These are phyloP conservation scores for Bucco capensis DNA, from an alignment of 2,113 vertebrate genomes.

Conservation along the genomic window DNA sequence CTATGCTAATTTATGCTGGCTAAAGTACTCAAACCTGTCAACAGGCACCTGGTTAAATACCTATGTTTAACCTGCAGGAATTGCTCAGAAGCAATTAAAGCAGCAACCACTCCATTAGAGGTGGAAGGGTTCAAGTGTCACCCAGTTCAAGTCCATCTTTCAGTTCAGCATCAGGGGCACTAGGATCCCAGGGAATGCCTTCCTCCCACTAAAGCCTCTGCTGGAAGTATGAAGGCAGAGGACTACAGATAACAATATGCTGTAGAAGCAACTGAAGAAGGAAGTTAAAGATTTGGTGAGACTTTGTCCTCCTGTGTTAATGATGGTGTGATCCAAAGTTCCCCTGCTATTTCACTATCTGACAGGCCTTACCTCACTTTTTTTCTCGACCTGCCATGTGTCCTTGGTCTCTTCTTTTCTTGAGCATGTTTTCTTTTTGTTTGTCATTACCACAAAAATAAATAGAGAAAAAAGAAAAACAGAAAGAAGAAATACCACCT, in stretches of 20 bases:
- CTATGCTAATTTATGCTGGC: slow-evolving; percentile 44
- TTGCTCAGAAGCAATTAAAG: slow-evolving; percentile 30
- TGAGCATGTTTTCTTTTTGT: background rate
- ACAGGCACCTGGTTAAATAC: slow-evolving; percentile 34
- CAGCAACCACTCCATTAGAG: background rate
- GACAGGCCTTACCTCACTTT: background rate
- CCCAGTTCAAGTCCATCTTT: background rate
- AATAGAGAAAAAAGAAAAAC: too few species aligned
- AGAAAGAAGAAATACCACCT: too few species aligned
- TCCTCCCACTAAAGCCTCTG: background rate
- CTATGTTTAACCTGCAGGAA: slow-evolving; percentile 17
- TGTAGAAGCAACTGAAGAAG: background rate
- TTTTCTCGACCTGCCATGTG: background rate
- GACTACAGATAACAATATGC: background rate
- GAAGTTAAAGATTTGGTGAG: background rate
- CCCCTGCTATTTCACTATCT: fast-evolving
- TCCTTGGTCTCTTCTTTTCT: background rate
- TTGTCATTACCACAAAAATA: background rate
- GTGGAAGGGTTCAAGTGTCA: background rate
- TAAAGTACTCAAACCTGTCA: slow-evolving; percentile 26
- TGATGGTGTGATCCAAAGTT: background rate
- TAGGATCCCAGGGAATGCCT: too few species aligned
- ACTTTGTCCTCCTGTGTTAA: background rate
- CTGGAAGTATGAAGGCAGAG: background rate
- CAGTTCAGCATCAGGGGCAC: background rate